Percentiles rank a stretch among this genome's conserved stretches.
phyloP scores from a whole-genome alignment of 2,113 vertebrate genomes.

The Mobula birostris region DNA sequence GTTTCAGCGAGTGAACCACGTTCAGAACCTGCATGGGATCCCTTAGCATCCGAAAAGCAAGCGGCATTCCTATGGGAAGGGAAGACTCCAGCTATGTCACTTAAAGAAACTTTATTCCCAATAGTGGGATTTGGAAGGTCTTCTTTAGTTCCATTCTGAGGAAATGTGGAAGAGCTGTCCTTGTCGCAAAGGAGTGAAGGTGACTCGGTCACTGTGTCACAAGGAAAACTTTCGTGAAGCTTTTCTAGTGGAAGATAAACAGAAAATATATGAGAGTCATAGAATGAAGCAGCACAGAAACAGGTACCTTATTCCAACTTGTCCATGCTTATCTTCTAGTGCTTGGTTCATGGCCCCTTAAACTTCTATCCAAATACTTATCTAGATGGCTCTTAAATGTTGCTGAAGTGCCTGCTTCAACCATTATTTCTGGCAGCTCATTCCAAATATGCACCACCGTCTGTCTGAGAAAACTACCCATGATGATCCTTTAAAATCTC shows the following conservation, averaged over 20 bases:
- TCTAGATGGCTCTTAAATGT: too few relatives aligned
- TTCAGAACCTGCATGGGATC: conserved; percentile 51
- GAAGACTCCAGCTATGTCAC: conserved; percentile 39
- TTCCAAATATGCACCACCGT: too few relatives aligned
- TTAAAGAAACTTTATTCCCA: neutral
- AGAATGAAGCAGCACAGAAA: too few relatives aligned
- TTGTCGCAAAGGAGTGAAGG: conserved; percentile 53
- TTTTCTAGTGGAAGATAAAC: conserved; percentile 66
- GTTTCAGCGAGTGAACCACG: conserved; percentile 42
- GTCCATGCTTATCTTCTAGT: too few relatives aligned
- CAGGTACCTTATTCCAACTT: too few relatives aligned
- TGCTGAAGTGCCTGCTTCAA: too few relatives aligned
- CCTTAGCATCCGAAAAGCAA: conserved; percentile 46
- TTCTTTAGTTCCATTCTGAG: conserved; percentile 38
- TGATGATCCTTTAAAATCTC: too few relatives aligned
- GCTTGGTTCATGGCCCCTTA: too few relatives aligned
- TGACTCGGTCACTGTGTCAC: conserved; percentile 53
- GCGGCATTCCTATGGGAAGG: conserved; percentile 33
- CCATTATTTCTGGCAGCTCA: too few relatives aligned
- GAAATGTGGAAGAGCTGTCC: conserved; percentile 49
- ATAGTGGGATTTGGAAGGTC: conserved; percentile 38
- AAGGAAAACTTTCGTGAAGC: conserved; percentile 57
- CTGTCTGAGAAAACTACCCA: too few relatives aligned
- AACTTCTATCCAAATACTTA: too few relatives aligned
- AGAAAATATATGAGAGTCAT: conserved; percentile 32